Evolutionary conservation across 2,797 vertebrate species (phyloP), one percentile per base, ranked within the genome.

Genomic region (Notolabrus celidotus): DNA sequence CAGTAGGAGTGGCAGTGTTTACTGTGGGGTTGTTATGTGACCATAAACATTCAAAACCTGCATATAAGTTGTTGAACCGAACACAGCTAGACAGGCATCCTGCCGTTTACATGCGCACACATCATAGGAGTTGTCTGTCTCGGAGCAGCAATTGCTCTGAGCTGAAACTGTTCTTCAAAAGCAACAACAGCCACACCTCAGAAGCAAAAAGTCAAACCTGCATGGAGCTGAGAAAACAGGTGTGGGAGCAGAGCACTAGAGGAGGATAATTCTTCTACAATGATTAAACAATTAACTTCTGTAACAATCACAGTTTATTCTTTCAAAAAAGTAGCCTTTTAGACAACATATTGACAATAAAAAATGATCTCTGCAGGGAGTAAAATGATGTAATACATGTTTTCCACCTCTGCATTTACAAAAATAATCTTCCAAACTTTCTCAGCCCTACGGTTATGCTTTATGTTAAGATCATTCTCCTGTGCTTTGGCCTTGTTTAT

Each of bases 131-230:
- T 65, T 59, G 50, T 74, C 54, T 68, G 64, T 67, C 71, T 56
- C 39, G 36, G 79, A 43, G 50, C 46, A 65, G 50, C 27, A 25
- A 38, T 38, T 34, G 51, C 55, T 67, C 45, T n/a, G 22, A 67
- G 50, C 63, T 60, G 41, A 75, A 81, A 71, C 57, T 50, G 49
- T 53, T 76, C 72, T 70, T 84, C 47, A 85, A 86, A 88, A 51
- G 47, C 36, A 69, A 41, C 11, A 67, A 11, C 45, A 34, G 74
- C 79, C 83, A 85, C 79, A 56, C 88, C 88, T 70, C 16, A 12
- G 11, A 19, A 49, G 55, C 49, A 67, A 63, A 38, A 67, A 71
- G 33, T 36, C 43, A 84, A 84, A 79, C 45, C 67, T 23, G 19
- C 17, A 29, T 15, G 2, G 33, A 56, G 55, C 46, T 65, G 61